Evolutionary conservation across 2,797 vertebrate species (phyloP).

Genomic region (Pangasius macronema): DNA sequence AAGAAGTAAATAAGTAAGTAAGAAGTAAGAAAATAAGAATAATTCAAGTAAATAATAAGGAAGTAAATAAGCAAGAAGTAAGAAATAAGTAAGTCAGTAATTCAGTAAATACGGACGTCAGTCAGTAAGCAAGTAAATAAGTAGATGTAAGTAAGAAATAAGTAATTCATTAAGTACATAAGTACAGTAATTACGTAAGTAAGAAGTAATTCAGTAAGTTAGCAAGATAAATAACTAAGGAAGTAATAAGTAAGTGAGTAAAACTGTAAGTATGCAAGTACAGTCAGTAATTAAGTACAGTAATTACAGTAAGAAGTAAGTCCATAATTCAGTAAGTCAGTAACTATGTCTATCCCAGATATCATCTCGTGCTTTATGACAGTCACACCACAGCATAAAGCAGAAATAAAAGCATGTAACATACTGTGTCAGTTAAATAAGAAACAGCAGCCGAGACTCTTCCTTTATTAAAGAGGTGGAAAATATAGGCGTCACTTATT

Average conservation of each 20-base stretch:
- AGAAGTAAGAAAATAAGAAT: not conserved
- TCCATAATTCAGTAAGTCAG: not conserved
- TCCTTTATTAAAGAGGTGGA: conserved; percentile 28
- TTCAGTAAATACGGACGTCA: no score
- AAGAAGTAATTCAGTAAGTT: not conserved
- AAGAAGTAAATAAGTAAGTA: not conserved
- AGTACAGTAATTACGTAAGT: not conserved
- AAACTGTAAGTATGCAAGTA: not conserved
- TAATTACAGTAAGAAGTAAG: not conserved
- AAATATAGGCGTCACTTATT: no score
- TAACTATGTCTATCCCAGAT: not conserved
- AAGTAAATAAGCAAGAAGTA: no score
- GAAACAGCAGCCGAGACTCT: not conserved
- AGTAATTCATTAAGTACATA: no score
- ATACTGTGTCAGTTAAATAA: not conserved
- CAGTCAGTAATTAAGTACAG: not conserved
- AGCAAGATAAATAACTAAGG: no score
- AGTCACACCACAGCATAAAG: not conserved
- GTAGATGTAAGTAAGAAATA: no score
- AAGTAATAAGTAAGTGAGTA: not conserved
- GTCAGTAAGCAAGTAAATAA: no score
- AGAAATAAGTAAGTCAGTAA: no score
- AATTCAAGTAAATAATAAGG: not conserved
- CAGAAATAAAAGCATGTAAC: not conserved
- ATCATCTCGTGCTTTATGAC: not conserved